These are phyloP conservation scores for Boloria selene DNA, from an alignment of 2,888 invertebrate genomes.

Conservation along the genomic window DNA sequence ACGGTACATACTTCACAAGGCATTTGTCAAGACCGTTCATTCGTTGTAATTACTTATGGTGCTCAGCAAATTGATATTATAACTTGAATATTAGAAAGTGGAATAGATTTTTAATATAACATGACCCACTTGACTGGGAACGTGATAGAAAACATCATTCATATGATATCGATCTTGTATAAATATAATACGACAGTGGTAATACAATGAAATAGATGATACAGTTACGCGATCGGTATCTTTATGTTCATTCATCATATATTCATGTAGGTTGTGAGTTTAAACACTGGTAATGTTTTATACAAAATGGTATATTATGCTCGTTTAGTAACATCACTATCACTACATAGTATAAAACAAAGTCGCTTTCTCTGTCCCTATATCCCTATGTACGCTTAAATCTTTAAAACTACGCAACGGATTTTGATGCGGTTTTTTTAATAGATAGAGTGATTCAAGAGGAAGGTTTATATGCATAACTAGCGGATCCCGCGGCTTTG, in stretches of 20 bases:
- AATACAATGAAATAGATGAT: slow-evolving; percentile 66
- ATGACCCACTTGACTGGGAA: slow-evolving; percentile 48
- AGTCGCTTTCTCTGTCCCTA: too few species aligned
- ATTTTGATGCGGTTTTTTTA: too few species aligned
- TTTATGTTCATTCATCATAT: slow-evolving; percentile 64
- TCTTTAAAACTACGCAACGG: too few species aligned
- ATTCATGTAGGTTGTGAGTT: slow-evolving; percentile 7
- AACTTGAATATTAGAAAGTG: slow-evolving; percentile 60
- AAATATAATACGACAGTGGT: slow-evolving; percentile 73
- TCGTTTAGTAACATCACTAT: too few species aligned
- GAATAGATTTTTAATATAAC: slow-evolving; percentile 48
- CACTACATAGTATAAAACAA: too few species aligned
- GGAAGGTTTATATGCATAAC: too few species aligned
- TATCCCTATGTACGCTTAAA: too few species aligned
- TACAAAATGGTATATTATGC: slow-evolving; percentile 17
- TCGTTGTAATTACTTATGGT: slow-evolving; percentile 73
- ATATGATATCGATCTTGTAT: slow-evolving; percentile 64
- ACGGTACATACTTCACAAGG: slow-evolving; percentile 73
- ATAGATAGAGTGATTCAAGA: too few species aligned
- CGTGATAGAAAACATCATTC: slow-evolving; percentile 52
- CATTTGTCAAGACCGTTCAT: slow-evolving; percentile 74
- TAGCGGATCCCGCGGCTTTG: too few species aligned
- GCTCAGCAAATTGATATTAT: slow-evolving; percentile 73
- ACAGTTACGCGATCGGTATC: slow-evolving; percentile 49
- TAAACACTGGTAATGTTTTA: slow-evolving; percentile 12